These are phyloP conservation scores for Microctenopoma lineatum DNA, from an alignment of 2,797 vertebrate genomes.

Conservation along the genomic window DNA sequence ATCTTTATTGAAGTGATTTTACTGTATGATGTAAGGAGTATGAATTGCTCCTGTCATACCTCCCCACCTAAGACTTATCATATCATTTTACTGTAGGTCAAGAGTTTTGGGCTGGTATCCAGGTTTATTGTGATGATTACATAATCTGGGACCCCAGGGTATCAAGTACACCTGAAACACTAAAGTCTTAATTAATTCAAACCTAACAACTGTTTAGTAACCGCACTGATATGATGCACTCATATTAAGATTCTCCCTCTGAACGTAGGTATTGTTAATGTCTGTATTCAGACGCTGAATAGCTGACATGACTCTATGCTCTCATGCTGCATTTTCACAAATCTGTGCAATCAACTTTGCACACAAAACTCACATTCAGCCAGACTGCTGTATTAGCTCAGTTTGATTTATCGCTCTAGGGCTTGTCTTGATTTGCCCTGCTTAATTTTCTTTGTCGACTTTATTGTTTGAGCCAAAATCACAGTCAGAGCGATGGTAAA, in stretches of 20 bases:
- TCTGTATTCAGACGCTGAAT: conserved; percentile 20
- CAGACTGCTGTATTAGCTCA: conserved; percentile 49
- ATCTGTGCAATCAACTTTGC: conserved; percentile 37
- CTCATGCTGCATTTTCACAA: conserved; percentile 35
- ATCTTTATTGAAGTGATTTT: conserved; percentile 24
- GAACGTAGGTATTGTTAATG: conserved; percentile 35
- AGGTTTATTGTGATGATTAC: conserved; percentile 31
- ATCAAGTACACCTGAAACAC: conserved; percentile 33
- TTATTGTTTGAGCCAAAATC: conserved; percentile 42
- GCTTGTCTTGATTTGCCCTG: conserved; percentile 48
- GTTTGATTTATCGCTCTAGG: conserved; percentile 51
- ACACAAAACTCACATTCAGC: conserved; percentile 24
- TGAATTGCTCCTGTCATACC: conserved; percentile 25
- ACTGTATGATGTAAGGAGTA: conserved; percentile 23
- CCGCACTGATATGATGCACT: conserved; percentile 47
- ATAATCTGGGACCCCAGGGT: conserved; percentile 24
- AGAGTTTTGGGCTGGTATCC: conserved; percentile 8
- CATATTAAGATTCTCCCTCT: conserved; percentile 56
- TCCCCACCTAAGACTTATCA: conserved; percentile 7
- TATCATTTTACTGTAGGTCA: conserved; percentile 24
- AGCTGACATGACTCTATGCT: conserved; percentile 24
- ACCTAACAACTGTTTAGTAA: conserved; percentile 26
- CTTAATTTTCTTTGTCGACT: conserved; percentile 34
- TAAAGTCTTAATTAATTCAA: conserved; percentile 51
- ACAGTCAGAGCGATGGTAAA: conserved; percentile 35